These are phyloP conservation scores for Drosophila paracracens DNA, from an alignment of 2,888 invertebrate species.

Conservation along the genomic window DNA sequence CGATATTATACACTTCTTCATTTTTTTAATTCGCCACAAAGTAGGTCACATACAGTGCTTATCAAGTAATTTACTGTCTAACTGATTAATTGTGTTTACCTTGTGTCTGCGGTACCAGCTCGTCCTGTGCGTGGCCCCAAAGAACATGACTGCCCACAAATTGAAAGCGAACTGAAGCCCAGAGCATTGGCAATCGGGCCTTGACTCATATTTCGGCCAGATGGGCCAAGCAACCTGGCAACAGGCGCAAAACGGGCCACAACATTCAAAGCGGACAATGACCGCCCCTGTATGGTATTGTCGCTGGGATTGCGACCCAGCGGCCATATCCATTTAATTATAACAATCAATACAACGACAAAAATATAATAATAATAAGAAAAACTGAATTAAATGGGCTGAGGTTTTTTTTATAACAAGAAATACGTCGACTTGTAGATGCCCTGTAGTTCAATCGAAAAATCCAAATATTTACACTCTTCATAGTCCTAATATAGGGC, in stretches of 20 bases:
- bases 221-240: constrained; percentile 64
- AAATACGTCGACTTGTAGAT: not conserved
- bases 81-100: constrained; percentile 46
- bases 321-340: constrained; percentile 38
- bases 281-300: constrained; percentile 17
- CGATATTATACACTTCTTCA: not conserved
- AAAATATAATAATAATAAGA: constrained; percentile 5
- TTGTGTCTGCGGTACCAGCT: constrained; percentile 52
- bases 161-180: constrained; percentile 62
- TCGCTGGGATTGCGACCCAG: constrained; percentile 3
- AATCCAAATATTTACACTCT: not conserved
- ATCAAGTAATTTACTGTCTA: constrained; percentile 1
- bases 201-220: constrained; percentile 30
- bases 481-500: not conserved
- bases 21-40: not conserved
- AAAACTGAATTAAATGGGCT: constrained; percentile 1
- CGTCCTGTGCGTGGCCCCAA: constrained; percentile 52
- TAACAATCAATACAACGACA: constrained; percentile 44
- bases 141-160: constrained; percentile 70
- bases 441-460: not conserved
- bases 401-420: not conserved
- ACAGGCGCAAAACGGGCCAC: constrained; percentile 56
- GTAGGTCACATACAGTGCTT: not conserved
- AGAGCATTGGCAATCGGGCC: constrained; percentile 22
- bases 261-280: constrained; percentile 55